phyloP scores from a whole-genome alignment of 2,888 invertebrate species.

The Slavum lentiscoides region DNA sequence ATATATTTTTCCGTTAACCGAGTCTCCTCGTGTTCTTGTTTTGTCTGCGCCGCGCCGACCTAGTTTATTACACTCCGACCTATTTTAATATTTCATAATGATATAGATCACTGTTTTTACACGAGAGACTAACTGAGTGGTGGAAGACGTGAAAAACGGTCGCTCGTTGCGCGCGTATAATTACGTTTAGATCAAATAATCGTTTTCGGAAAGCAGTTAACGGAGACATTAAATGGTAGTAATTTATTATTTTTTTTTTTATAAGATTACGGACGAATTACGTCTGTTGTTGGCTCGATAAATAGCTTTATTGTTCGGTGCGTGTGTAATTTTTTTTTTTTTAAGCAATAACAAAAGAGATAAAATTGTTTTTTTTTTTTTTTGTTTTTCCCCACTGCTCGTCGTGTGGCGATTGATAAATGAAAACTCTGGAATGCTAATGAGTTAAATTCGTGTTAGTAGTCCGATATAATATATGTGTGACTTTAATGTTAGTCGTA shows the following conservation, averaged over 20 bases:
- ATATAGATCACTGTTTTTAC: constrained; percentile 4
- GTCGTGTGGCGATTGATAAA: too few relatives aligned
- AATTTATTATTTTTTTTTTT: too few relatives aligned
- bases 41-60: not conserved
- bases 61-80: not conserved
- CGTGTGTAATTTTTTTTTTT: not conserved
- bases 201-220: too few relatives aligned
- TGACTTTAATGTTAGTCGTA: too few relatives aligned
- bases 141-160: not conserved
- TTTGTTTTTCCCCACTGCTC: too few relatives aligned
- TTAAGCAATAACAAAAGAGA: not conserved
- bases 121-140: not conserved
- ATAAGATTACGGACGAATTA: not conserved
- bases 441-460: too few relatives aligned
- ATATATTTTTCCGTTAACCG: constrained; percentile 7
- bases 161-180: not conserved
- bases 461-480: too few relatives aligned
- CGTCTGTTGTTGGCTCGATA: not conserved
- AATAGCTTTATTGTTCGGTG: not conserved
- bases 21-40: not conserved
- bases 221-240: not conserved
- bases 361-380: not conserved
- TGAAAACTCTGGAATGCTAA: too few relatives aligned
- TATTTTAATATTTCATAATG: not conserved
- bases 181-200: not conserved